A percentile compares a stretch with the other conserved stretches of the same genome.
Conservation (phyloP, 2,888 invertebrate genomes). For the Eristalinus sepulchralis region DNA sequence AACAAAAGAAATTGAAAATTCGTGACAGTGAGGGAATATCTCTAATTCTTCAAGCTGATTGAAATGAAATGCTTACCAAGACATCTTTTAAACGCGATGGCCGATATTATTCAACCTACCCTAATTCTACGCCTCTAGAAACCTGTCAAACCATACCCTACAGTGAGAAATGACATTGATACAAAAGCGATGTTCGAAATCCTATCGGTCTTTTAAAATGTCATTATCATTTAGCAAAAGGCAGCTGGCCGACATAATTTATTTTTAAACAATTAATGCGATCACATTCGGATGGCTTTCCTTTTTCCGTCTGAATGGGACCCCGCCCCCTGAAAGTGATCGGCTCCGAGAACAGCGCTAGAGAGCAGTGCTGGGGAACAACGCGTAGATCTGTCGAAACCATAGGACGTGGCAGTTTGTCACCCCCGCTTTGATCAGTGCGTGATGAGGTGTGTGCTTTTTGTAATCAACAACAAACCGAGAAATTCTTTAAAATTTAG, state of each 20-base stretch:
- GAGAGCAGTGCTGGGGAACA: background rate
- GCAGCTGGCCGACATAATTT: slow-evolving; percentile 10
- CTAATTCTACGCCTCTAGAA: background rate
- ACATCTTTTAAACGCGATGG: too few relatives aligned
- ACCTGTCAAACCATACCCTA: background rate
- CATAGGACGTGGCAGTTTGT: slow-evolving; percentile 3
- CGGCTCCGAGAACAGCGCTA: background rate
- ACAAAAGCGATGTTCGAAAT: background rate
- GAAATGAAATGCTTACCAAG: too few relatives aligned
- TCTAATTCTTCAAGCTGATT: too few relatives aligned
- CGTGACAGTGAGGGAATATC: too few relatives aligned
- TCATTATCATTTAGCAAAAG: slow-evolving; percentile 11
- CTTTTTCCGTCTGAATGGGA: background rate
- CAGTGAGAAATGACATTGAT: slow-evolving; percentile 17
- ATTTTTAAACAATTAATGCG: slow-evolving; percentile 17
- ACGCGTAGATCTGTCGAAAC: slow-evolving; percentile 18
- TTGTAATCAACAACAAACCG: background rate
- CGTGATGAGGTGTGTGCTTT: background rate
- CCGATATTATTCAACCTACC: background rate
- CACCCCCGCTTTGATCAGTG: slow-evolving; percentile 4
- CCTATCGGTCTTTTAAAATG: slow-evolving; percentile 13
- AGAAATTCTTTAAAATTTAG: background rate
- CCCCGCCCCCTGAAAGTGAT: slow-evolving; percentile 21
- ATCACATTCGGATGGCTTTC: slow-evolving; percentile 5
- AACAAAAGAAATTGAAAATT: too few relatives aligned